Percentiles rank a stretch among this genome's conserved stretches.
phyloP scores from a whole-genome alignment of 2,113 vertebrate genomes.

The Heloderma charlesbogerti region DNA sequence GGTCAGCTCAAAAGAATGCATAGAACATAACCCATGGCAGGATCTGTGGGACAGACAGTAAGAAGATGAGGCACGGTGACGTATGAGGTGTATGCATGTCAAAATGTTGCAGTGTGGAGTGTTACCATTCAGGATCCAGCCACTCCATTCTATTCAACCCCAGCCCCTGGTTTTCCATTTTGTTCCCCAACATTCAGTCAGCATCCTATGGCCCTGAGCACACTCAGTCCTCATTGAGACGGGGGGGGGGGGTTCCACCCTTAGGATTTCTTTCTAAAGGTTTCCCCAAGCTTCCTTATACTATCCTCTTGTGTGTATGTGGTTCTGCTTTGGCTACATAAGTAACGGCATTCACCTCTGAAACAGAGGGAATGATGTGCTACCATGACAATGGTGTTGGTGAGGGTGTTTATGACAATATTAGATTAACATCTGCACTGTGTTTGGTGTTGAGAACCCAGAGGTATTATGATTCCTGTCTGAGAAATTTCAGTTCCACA shows the following conservation, averaged over 20 bases:
- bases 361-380: not conserved
- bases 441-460: not conserved
- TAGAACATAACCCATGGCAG: not conserved
- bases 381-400: not conserved
- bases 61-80: not conserved
- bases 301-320: too few species aligned
- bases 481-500: not conserved
- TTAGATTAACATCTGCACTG: not conserved
- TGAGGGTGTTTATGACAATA: not conserved
- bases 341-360: not conserved
- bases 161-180: too few species aligned
- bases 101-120: not conserved
- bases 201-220: too few species aligned
- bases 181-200: too few species aligned
- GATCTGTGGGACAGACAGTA: not conserved
- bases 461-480: not conserved
- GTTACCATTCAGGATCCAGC: not conserved
- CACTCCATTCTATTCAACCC: too few species aligned
- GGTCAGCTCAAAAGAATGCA: slow-evolving; percentile 31
- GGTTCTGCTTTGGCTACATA: too few species aligned
- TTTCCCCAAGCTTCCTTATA: too few species aligned
- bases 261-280: too few species aligned
- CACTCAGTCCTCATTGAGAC: too few species aligned
- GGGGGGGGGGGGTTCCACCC: too few species aligned
- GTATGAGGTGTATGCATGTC: not conserved